A percentile compares a stretch with the other conserved stretches of the same genome.
Conservation (phyloP, 2,113 vertebrate genomes). For the Microcebus griseorufus region DNA sequence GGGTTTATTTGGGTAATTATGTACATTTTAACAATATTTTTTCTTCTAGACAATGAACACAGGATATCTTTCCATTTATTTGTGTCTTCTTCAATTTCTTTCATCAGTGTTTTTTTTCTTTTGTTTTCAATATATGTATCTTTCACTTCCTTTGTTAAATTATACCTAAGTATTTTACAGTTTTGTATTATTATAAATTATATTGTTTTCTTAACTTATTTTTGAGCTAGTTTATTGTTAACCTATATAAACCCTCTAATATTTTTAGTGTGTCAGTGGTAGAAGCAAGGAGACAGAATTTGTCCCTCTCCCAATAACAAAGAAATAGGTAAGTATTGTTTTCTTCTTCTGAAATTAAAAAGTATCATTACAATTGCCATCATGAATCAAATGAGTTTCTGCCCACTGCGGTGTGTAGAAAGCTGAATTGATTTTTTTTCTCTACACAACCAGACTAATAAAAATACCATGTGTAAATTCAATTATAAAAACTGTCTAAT, state of each 20-base stretch:
- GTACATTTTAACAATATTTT: not conserved
- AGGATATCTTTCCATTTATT: not conserved
- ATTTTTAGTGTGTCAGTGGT: not conserved
- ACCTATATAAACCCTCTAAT: not conserved
- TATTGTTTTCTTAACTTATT: not conserved
- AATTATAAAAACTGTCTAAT: not conserved
- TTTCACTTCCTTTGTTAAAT: not conserved
- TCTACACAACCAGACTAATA: not conserved
- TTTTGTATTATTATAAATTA: not conserved
- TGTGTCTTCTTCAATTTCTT: not conserved
- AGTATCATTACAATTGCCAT: not conserved
- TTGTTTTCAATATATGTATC: not conserved
- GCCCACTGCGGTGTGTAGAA: not conserved
- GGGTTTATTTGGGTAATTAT: not conserved
- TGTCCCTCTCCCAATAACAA: not conserved
- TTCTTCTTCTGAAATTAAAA: constrained; percentile 34
- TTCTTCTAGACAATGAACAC: not conserved
- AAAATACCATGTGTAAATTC: constrained; percentile 12
- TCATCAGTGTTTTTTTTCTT: not conserved
- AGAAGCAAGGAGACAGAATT: constrained; percentile 3
- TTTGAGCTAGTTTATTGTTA: not conserved
- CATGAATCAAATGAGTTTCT: not conserved
- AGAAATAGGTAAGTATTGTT: not conserved
- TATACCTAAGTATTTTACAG: not conserved
- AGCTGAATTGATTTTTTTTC: constrained; percentile 17